Evolutionary conservation across 2,888 invertebrate genomes (phyloP).

Genomic region (Philereme vetulata): DNA sequence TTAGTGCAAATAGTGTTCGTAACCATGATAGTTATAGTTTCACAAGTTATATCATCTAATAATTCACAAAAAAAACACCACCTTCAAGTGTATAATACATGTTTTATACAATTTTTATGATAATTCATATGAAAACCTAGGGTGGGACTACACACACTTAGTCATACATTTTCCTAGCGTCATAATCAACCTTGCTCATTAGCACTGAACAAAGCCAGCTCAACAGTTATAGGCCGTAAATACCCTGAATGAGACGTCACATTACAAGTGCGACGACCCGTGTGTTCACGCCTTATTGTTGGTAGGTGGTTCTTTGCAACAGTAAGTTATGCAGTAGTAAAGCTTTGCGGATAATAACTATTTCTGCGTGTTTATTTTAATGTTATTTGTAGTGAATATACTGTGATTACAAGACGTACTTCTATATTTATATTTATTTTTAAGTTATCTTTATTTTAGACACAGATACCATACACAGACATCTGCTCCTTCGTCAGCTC

Average conservation of each 20-base stretch:
- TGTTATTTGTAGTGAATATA: background rate
- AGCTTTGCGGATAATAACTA: background rate
- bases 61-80: no score
- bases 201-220: conserved; percentile 25
- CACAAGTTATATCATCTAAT: no score
- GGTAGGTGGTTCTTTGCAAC: background rate
- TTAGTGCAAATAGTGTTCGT: no score
- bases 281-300: conserved; percentile 14
- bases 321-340: conserved; percentile 1
- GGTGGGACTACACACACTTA: background rate
- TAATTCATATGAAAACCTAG: no score
- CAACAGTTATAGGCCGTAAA: conserved; percentile 27
- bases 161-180: conserved; percentile 3
- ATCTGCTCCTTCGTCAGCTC: no score
- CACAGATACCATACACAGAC: no score
- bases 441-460: no score
- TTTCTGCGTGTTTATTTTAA: background rate
- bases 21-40: no score
- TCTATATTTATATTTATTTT: no score
- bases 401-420: no score
- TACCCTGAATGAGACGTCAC: conserved; percentile 26
- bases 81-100: no score
- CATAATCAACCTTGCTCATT: conserved; percentile 25
- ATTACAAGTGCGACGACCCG: conserved; percentile 28
- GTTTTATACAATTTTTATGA: no score